Percentiles rank a stretch among this genome's conserved stretches.
phyloP scores from a whole-genome alignment of 2,888 invertebrate species.

The Pomacea canaliculata region DNA sequence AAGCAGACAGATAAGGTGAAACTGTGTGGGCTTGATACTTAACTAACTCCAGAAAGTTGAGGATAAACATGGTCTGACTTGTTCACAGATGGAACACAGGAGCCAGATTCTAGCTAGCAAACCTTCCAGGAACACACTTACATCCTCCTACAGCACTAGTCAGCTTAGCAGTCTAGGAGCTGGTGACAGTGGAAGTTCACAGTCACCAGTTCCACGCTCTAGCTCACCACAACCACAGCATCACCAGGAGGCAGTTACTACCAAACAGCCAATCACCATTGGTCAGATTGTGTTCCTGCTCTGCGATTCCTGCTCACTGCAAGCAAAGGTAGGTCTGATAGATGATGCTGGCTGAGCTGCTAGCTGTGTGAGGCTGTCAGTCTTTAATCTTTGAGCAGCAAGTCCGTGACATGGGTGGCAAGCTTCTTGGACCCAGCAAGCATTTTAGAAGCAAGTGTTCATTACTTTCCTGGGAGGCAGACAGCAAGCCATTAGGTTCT shows the following conservation, averaged over 20 bases:
- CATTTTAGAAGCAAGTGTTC: too few species aligned
- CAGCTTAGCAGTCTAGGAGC: slow-evolving; percentile 18
- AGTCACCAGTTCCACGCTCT: slow-evolving; percentile 34
- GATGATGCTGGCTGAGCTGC: too few species aligned
- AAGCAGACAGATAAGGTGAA: too few species aligned
- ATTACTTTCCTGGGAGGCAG: too few species aligned
- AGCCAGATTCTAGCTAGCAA: slow-evolving; percentile 24
- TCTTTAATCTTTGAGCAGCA: not conserved
- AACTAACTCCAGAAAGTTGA: too few species aligned
- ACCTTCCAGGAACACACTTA: slow-evolving; percentile 18
- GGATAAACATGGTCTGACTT: too few species aligned
- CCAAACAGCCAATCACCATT: slow-evolving; percentile 46
- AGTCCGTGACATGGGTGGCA: too few species aligned
- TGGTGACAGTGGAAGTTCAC: slow-evolving; percentile 15
- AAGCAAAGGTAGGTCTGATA: slow-evolving; percentile 38
- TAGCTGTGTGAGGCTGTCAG: not conserved
- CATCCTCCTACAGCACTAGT: slow-evolving; percentile 19
- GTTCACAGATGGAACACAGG: slow-evolving; percentile 10
- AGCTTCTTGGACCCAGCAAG: too few species aligned
- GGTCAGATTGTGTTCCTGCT: slow-evolving; percentile 61
- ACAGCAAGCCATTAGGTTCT: too few species aligned
- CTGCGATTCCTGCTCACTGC: slow-evolving; percentile 55
- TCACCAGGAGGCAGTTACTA: slow-evolving; percentile 30
- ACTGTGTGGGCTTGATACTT: too few species aligned
- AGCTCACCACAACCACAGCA: slow-evolving; percentile 22